Evolutionary conservation across 2,888 invertebrate species (phyloP).

Genomic region (Sicus ferrugineus): DNA sequence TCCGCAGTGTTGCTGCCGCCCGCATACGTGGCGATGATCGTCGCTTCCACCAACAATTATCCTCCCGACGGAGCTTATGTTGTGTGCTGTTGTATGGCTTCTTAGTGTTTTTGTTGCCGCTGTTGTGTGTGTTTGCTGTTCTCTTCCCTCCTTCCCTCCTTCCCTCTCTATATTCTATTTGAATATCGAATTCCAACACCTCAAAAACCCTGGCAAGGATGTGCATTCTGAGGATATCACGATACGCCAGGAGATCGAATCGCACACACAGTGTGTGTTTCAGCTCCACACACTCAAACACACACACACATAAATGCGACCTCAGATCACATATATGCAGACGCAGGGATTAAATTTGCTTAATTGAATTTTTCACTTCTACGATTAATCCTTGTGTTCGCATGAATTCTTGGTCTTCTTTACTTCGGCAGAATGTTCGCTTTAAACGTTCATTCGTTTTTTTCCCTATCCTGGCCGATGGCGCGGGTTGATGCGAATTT

Average conservation of each 20-base stretch:
- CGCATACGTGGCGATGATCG: not conserved
- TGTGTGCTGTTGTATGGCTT: not conserved
- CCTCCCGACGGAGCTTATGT: too few species aligned
- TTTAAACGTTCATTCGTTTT: too few species aligned
- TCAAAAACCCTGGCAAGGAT: not conserved
- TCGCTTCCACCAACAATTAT: too few species aligned
- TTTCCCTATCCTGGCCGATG: too few species aligned
- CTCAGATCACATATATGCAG: not conserved
- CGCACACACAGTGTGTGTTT: too few species aligned
- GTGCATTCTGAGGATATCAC: not conserved
- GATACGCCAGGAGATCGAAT: not conserved
- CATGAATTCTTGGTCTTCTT: too few species aligned
- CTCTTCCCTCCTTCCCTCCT: not conserved
- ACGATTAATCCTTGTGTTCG: constrained; percentile 16
- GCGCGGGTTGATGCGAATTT: too few species aligned
- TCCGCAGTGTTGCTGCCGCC: not conserved
- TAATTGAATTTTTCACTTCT: constrained; percentile 17
- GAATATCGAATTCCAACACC: not conserved
- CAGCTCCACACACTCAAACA: not conserved
- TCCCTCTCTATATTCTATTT: not conserved
- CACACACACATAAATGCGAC: not conserved
- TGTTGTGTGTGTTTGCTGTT: not conserved
- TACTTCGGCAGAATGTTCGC: too few species aligned
- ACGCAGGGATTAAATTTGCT: not conserved
- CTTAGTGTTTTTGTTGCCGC: not conserved